Evolutionary conservation across 2,797 vertebrate species (phyloP), one percentile per base, ranked within the genome.

Genomic region (Iguana delicatissima): DNA sequence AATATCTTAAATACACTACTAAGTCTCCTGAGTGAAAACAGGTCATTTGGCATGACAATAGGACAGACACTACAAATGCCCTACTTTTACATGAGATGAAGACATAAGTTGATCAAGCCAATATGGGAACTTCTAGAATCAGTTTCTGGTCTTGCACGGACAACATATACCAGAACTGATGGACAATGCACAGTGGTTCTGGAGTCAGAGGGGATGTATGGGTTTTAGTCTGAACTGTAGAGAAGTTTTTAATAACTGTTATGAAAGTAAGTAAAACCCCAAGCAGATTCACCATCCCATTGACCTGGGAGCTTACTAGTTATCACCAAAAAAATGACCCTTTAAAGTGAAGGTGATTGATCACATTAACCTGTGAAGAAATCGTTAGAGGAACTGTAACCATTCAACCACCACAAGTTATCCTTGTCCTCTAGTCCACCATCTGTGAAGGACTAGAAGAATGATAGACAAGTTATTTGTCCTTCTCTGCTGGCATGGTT

Each of bases 41-140:
- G 81, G 73, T 77, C 57, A 77, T 52, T 84, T 77, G 57, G 42
- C 81, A 89, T 84, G 76, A 77, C 20, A 64, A 50, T 22, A 72
- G 55, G 24, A 69, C 46, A 79, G 29, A 38, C 55, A 8, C 22
- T 35, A 20, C 1, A 8, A 69, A 69, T 69, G 26, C 24, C 32
- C 32, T 16, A 3, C 62, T 90, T 90, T 77, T 64, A 38, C 6
- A 38, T 73, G 35, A 55, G 26, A 50, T n/a, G 29, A 59, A 74
- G 38, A 35, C 35, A 72, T 24, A 55, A 35, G 52, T 52, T 38
- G 46, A 22, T 86, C 42, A 90, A 80, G 64, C 32, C 64, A 29
- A 46, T 50, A 62, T 73, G 77, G 20, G 10, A 42, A 4, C 6
- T 24, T 64, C 22, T 29, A 69, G 57, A 62, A 57, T 67, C 12